Evolutionary conservation across 2,888 invertebrate species (phyloP).

Genomic region (Eupelmus urozonus): DNA sequence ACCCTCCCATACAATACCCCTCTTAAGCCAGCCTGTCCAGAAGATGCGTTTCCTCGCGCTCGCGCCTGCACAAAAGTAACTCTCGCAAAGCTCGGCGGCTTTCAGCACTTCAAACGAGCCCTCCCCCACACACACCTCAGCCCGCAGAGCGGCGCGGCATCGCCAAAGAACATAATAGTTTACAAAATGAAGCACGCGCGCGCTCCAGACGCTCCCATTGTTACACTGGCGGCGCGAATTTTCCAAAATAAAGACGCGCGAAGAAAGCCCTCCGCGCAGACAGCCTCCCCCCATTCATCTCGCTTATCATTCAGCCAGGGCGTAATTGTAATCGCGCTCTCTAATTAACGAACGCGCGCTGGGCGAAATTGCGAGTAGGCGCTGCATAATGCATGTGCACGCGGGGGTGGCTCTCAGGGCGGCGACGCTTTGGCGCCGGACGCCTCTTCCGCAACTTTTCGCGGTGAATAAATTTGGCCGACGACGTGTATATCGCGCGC

Average conservation of each 20-base stretch:
- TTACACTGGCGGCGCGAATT: background rate
- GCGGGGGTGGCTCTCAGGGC: background rate
- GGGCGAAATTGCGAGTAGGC: background rate
- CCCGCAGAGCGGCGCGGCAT: background rate
- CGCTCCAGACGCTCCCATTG: background rate
- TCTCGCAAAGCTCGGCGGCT: no score
- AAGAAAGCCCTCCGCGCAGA: no score
- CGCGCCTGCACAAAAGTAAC: no score
- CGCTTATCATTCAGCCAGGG: no score
- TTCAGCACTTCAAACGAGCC: no score
- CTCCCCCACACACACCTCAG: no score
- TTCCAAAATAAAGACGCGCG: background rate
- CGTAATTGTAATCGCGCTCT: slow-evolving; percentile 41
- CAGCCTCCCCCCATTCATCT: no score
- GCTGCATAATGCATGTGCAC: background rate
- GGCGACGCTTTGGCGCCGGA: background rate
- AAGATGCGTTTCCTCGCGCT: no score
- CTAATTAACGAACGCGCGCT: slow-evolving; percentile 43
- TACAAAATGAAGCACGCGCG: slow-evolving; percentile 8
- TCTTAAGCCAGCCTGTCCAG: no score
- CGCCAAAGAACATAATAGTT: slow-evolving; percentile 10
- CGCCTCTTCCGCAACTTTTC: background rate
- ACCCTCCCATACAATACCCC: no score
- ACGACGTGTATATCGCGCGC: no score
- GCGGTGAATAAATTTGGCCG: slow-evolving; percentile 15